Conservation (phyloP, 1,140 invertebrate genomes). For the Drosophila sproati region DNA sequence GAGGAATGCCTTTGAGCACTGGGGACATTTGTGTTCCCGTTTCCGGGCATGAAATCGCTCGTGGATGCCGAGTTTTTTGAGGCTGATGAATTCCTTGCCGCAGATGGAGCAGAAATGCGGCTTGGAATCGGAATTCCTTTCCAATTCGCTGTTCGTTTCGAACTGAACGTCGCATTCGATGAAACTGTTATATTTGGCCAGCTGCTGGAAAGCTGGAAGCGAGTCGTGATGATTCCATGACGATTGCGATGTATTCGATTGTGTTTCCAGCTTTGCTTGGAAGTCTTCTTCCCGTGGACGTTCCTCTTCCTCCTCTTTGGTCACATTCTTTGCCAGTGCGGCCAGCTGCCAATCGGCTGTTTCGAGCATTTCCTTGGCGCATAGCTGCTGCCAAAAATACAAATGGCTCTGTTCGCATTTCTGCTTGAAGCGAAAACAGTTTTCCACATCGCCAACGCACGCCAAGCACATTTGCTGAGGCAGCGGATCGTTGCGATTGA, state of each 20-base stretch:
- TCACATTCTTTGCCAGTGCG: not conserved
- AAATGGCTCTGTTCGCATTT: constrained; percentile 35
- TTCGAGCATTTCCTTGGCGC: not conserved
- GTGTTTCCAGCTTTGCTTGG: not conserved
- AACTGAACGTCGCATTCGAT: constrained; percentile 9
- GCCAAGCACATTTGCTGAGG: constrained; percentile 37
- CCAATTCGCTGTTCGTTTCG: not conserved
- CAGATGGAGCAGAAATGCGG: constrained; percentile 10
- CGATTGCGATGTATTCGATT: not conserved
- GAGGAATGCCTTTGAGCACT: constrained; percentile 16
- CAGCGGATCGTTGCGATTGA: constrained; percentile 24
- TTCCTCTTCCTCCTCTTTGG: not conserved
- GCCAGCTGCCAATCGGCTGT: not conserved
- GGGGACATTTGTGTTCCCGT: constrained; percentile 15
- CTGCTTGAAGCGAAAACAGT: constrained; percentile 29
- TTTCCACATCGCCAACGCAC: constrained; percentile 13
- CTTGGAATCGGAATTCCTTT: not conserved
- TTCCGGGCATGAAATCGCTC: constrained; percentile 27
- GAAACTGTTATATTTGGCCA: not conserved
- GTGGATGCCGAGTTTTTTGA: constrained; percentile 17
- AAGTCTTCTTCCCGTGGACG: not conserved
- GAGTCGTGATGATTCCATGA: too few species aligned
- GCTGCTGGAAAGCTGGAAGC: not conserved
- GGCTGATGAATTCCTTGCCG: constrained; percentile 17
- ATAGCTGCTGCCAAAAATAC: constrained; percentile 24